Evolutionary conservation across 2,888 invertebrate species (phyloP).

Genomic region (Rotaria socialis): DNA sequence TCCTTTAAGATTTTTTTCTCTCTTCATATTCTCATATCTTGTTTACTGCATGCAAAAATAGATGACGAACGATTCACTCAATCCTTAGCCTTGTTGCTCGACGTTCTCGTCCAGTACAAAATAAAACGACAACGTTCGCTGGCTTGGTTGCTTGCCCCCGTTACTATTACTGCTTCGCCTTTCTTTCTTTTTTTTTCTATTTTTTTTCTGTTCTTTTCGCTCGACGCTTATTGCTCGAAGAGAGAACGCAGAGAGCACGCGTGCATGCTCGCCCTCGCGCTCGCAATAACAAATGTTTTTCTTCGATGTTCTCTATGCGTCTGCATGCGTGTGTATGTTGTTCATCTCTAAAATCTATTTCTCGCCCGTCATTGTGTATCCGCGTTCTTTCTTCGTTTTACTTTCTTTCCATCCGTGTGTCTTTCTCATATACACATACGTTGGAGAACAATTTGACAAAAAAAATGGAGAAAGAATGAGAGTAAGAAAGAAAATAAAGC

Average conservation of each 20-base stretch:
- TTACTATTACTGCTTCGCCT: neutral
- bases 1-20: neutral
- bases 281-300: slow-evolving; percentile 7
- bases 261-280: neutral
- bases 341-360: neutral
- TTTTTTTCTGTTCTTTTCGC: neutral
- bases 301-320: neutral
- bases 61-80: slow-evolving; percentile 22
- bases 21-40: neutral
- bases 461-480: neutral
- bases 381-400: neutral
- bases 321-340: neutral
- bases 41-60: neutral
- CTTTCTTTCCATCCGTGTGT: neutral
- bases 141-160: neutral
- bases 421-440: no score
- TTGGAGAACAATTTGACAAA: no score
- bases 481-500: neutral
- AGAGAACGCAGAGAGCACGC: neutral
- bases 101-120: neutral
- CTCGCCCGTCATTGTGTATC: neutral
- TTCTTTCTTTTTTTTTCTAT: neutral
- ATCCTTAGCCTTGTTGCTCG: neutral
- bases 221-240: neutral
- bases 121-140: neutral